phyloP scores from a whole-genome alignment of 2,797 vertebrate species.

The Podarcis siculus region DNA sequence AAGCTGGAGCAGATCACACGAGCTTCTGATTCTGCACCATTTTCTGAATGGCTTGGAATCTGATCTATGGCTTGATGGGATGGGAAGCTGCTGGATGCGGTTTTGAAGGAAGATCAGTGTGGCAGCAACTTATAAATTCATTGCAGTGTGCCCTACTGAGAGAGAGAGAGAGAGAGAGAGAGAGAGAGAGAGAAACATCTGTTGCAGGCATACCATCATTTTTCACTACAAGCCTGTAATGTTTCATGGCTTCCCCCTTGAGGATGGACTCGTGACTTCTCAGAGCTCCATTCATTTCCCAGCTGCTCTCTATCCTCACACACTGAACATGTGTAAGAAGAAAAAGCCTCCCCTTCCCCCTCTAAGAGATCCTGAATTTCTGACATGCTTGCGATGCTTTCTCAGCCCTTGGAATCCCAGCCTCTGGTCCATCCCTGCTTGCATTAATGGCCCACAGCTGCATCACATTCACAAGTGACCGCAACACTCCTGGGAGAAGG shows the following conservation, averaged over 20 bases:
- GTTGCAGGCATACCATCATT: background rate
- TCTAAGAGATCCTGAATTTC: constrained; percentile 43
- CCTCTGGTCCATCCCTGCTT: constrained; percentile 19
- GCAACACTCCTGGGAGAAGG: background rate
- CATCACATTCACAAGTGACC: background rate
- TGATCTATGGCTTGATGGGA: background rate
- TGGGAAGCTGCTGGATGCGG: background rate
- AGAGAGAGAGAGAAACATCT: background rate
- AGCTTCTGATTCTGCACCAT: background rate
- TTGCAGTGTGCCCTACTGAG: background rate
- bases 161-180: background rate
- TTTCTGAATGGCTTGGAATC: background rate
- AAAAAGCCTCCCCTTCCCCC: background rate
- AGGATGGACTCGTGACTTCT: background rate
- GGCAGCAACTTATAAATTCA: background rate
- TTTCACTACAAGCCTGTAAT: background rate
- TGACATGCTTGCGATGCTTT: constrained; percentile 33
- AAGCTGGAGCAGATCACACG: too few relatives aligned
- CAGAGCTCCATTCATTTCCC: background rate
- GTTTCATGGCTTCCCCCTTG: background rate
- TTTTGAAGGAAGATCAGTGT: background rate
- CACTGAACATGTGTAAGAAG: constrained; percentile 17
- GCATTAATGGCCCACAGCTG: background rate
- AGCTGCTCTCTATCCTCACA: constrained; percentile 53
- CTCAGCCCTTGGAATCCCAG: background rate